These are phyloP conservation scores for Natator depressus DNA, from an alignment of 2,113 vertebrate genomes.

Conservation along the genomic window DNA sequence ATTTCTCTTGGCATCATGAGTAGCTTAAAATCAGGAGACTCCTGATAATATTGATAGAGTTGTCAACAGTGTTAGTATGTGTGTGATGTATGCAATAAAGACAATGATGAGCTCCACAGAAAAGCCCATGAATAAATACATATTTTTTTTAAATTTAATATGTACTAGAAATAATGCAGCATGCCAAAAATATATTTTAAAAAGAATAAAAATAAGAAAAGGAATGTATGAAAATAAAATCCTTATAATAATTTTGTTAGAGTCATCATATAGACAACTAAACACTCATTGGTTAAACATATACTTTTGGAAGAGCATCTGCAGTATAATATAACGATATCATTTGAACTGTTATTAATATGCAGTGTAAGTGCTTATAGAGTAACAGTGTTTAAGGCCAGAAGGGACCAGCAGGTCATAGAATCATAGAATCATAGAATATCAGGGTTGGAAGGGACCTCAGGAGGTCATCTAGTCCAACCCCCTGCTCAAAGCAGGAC, in stretches of 20 bases:
- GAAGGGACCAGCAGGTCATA: too few species aligned
- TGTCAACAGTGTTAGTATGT: neutral
- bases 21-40: neutral
- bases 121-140: neutral
- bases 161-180: neutral
- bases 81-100: neutral
- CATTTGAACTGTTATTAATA: neutral
- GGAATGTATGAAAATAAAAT: neutral
- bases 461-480: too few species aligned
- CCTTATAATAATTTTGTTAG: neutral
- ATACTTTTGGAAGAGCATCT: neutral
- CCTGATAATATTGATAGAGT: neutral
- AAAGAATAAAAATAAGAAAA: neutral
- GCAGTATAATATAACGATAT: neutral
- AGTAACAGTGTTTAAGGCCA: too few species aligned
- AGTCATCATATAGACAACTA: neutral
- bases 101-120: neutral
- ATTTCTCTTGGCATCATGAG: neutral
- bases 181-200: neutral
- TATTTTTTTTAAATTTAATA: neutral
- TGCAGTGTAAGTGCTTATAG: too few species aligned
- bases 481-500: too few species aligned
- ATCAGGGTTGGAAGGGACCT: too few species aligned
- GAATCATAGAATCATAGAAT: too few species aligned
- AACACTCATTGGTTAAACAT: neutral